Conservation (phyloP, 2,113 vertebrate species). For the Sigmodon hispidus region DNA sequence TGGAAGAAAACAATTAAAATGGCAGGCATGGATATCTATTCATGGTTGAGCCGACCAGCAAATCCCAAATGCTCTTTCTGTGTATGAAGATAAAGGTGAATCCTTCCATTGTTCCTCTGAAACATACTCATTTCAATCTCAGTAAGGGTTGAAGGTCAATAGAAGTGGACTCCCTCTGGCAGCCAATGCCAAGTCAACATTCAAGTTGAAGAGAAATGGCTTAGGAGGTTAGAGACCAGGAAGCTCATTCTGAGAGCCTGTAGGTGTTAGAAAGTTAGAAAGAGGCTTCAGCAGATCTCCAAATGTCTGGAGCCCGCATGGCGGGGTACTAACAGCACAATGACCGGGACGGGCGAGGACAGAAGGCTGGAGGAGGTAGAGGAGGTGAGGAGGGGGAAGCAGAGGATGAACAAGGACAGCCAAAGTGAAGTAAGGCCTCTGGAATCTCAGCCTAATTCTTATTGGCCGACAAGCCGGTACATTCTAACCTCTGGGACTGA, state of each 20-base stretch:
- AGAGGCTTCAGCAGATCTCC: accelerated
- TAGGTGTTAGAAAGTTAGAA: neutral
- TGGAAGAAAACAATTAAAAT: neutral
- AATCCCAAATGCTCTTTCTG: accelerated
- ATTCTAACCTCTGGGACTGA: neutral
- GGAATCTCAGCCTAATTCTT: neutral
- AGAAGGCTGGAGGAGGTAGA: accelerated
- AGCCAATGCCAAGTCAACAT: neutral
- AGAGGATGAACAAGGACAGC: neutral
- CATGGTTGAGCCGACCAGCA: accelerated
- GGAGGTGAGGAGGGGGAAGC: accelerated
- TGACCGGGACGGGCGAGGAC: accelerated
- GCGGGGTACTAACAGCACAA: accelerated
- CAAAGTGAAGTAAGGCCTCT: accelerated
- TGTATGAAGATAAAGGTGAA: too few relatives aligned
- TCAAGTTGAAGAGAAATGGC: neutral
- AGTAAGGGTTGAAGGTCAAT: accelerated
- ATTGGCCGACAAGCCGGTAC: accelerated
- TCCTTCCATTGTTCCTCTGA: neutral
- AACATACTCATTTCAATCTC: neutral
- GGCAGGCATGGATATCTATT: accelerated
- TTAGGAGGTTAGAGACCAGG: accelerated
- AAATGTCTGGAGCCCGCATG: accelerated
- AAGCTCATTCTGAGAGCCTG: accelerated
- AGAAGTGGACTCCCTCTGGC: neutral